These are phyloP conservation scores for Cinara cedri DNA, from an alignment of 2,888 invertebrate genomes.

Conservation along the genomic window DNA sequence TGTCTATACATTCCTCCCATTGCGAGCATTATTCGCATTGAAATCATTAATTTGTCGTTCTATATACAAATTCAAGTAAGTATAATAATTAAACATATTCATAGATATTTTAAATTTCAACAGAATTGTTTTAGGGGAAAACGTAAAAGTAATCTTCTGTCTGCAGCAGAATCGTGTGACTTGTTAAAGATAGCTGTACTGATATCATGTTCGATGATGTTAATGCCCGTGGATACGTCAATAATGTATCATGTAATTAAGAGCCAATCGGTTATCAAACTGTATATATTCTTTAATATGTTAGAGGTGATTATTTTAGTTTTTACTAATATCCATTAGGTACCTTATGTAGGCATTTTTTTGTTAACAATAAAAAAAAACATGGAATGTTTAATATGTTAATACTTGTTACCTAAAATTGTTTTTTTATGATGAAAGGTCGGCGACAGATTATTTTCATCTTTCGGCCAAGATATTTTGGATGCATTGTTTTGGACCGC, in stretches of 20 bases:
- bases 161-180: constrained; percentile 94
- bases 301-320: constrained; percentile 74
- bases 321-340: no score
- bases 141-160: constrained; percentile 68
- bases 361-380: no score
- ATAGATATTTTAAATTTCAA: neutral
- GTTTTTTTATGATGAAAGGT: constrained; percentile 58
- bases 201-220: constrained; percentile 78
- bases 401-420: no score
- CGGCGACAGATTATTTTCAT: constrained; percentile 89
- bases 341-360: no score
- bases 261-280: constrained; percentile 97
- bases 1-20: constrained; percentile 95
- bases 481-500: constrained; percentile 99
- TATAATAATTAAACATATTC: constrained; percentile 38
- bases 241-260: constrained; percentile 97
- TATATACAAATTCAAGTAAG: constrained; percentile 76
- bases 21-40: constrained; percentile 85
- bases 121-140: constrained; percentile 61
- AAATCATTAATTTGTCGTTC: constrained; percentile 77
- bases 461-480: constrained; percentile 96
- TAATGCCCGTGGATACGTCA: constrained; percentile 94
- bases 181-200: constrained; percentile 90
- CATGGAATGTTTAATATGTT: no score
- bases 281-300: constrained; percentile 99